These are phyloP conservation scores for Polydrusus cervinus DNA, from an alignment of 2,888 invertebrate genomes.

Conservation along the genomic window DNA sequence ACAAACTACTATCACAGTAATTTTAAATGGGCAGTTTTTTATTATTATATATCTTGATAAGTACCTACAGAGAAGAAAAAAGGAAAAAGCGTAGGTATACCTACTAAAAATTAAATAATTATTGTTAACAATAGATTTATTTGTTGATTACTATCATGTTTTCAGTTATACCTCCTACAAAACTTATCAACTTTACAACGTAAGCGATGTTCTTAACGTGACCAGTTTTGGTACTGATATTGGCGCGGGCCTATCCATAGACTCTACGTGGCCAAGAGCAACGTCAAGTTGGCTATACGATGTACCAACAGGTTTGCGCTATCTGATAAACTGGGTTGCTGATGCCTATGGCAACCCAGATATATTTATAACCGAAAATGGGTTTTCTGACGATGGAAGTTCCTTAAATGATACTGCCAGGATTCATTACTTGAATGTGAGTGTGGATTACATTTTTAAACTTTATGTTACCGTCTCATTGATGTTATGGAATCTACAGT, in stretches of 20 bases:
- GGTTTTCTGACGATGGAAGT: constrained; percentile 28
- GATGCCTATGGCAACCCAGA: constrained; percentile 71
- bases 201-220: constrained; percentile 56
- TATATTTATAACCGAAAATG: constrained; percentile 73
- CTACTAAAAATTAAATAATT: too few relatives aligned
- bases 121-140: too few relatives aligned
- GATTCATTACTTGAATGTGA: constrained; percentile 39
- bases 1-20: too few relatives aligned
- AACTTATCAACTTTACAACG: constrained; percentile 57
- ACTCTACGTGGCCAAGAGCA: constrained; percentile 75
- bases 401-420: constrained; percentile 30
- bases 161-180: constrained; percentile 42
- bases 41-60: too few relatives aligned
- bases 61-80: too few relatives aligned
- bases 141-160: not conserved
- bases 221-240: constrained; percentile 79
- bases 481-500: too few relatives aligned
- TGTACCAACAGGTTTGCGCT: constrained; percentile 76
- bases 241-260: constrained; percentile 74
- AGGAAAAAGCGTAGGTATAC: too few relatives aligned
- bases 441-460: not conserved
- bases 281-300: constrained; percentile 62
- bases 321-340: constrained; percentile 72
- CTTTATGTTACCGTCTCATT: too few relatives aligned
- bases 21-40: too few relatives aligned